Percentiles rank a stretch among this genome's conserved stretches.
Conservation (phyloP, 2,888 invertebrate genomes). For the Torymus texanus region DNA sequence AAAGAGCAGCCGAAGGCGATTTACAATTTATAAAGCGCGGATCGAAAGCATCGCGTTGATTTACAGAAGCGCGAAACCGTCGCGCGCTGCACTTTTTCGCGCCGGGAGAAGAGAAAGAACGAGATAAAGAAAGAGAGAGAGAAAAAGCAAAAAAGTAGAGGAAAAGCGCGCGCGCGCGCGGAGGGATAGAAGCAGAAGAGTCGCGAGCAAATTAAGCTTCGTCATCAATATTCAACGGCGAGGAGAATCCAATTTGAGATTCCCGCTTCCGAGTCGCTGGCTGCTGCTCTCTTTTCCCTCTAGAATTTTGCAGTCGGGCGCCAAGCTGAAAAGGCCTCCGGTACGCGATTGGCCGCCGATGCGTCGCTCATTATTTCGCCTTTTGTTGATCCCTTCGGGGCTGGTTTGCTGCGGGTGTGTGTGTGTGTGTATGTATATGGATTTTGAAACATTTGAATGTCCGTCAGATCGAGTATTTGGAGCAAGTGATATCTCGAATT, state of each 20-base stretch:
- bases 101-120: not conserved
- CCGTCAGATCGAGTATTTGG: too few species aligned
- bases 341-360: constrained; percentile 21
- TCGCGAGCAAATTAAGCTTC: constrained; percentile 51
- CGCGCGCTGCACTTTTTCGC: not conserved
- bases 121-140: not conserved
- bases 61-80: not conserved
- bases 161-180: constrained; percentile 32
- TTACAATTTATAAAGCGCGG: not conserved
- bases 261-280: constrained; percentile 32
- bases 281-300: constrained; percentile 51
- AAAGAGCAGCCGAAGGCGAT: not conserved
- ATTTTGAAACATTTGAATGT: too few species aligned
- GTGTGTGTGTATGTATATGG: too few species aligned
- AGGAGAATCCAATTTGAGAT: constrained; percentile 55
- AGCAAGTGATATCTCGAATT: too few species aligned
- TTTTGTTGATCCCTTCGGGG: too few species aligned
- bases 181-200: not conserved
- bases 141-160: constrained; percentile 2
- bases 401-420: too few species aligned
- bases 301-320: constrained; percentile 39
- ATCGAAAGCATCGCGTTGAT: constrained; percentile 14
- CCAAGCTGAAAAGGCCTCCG: constrained; percentile 11
- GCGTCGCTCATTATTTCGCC: constrained; percentile 35
- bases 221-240: constrained; percentile 55